phyloP scores from a whole-genome alignment of 1,140 invertebrate species.

The Drosophila lowei region DNA sequence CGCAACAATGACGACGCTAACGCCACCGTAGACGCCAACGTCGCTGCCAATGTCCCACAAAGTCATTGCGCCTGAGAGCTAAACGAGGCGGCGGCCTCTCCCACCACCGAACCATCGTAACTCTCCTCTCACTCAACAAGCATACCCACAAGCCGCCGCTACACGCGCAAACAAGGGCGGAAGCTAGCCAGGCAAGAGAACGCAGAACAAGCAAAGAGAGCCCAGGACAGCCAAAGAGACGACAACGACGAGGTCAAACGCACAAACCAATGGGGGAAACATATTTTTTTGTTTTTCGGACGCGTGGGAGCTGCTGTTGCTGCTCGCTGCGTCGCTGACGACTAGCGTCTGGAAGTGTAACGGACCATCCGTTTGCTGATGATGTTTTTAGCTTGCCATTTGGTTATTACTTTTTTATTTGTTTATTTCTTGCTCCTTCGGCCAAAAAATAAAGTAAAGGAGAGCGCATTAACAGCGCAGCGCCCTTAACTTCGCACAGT shows the following conservation, averaged over 20 bases:
- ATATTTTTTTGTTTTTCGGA: slow-evolving; percentile 33
- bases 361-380: neutral
- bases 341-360: too few species aligned
- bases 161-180: slow-evolving; percentile 62
- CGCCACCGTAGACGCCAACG: slow-evolving; percentile 30
- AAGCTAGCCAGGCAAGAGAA: slow-evolving; percentile 42
- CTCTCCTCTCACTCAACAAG: slow-evolving; percentile 3
- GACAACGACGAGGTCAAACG: slow-evolving; percentile 66
- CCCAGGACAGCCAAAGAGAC: slow-evolving; percentile 30
- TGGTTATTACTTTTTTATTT: slow-evolving; percentile 67
- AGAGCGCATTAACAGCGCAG: slow-evolving; percentile 24
- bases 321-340: too few species aligned
- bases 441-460: slow-evolving; percentile 23
- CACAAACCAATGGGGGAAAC: slow-evolving; percentile 53
- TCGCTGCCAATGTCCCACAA: slow-evolving; percentile 59
- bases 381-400: slow-evolving; percentile 45
- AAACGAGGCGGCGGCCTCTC: slow-evolving; percentile 9
- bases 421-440: slow-evolving; percentile 23
- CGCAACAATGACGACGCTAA: slow-evolving; percentile 69
- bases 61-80: slow-evolving; percentile 61
- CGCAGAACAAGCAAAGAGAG: slow-evolving; percentile 7
- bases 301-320: slow-evolving; percentile 13
- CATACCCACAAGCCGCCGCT: neutral
- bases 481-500: slow-evolving; percentile 37
- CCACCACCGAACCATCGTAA: slow-evolving; percentile 3